Base-by-base conservation (phyloP, 2,888 invertebrate genomes). In the Saturnia japonica region DNA sequence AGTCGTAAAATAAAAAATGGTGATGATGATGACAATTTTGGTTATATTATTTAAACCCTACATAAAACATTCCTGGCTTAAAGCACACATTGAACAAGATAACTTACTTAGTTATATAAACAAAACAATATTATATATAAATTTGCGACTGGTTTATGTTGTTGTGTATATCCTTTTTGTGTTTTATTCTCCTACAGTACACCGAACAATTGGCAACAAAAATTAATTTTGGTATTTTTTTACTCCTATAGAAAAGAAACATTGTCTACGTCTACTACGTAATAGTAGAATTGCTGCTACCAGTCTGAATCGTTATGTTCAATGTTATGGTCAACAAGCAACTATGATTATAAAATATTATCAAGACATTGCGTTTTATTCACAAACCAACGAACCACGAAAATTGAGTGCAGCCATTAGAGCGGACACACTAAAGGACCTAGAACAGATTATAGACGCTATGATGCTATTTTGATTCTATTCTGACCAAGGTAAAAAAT, bases 341-440 rank as follows among this genome's bases (percentile, higher is more conserved):
- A 45, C 42, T 45, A 64, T 12, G 22, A 34, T n/a, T 28, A 47
- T 60, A 45, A 34, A 64, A 69, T 34, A 69, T 64, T 60, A 34
- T 69, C 69, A 34, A 62, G 47, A 47, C 69, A 64, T 69, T 69
- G 47, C 16, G 64, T 43, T 69, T 60, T 25, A 64, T 64, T 34
- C 42, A 45, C 45, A 34, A 62, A 64, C 69, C 64, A 64, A 62
- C 64, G 69, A 69, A 62, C 47, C 69, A 43, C 54, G 45, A 64
- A 34, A 62, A 28, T 68, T 19, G 43, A 68, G 28, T 68, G 60
- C 57, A 60, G 12, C 57, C 57, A 60, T 60, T 68, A 60, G 69
- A 14, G 62, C 47, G 22, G 64, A 69, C 43, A 69, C 69, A 34
- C 14, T 64, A 45, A 8, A 45, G 45, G 34, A 69, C 16, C 28